A percentile compares a stretch with the other conserved stretches of the same genome.
Conservation (phyloP, 2,797 vertebrate species). For the Sebastes jordani region DNA sequence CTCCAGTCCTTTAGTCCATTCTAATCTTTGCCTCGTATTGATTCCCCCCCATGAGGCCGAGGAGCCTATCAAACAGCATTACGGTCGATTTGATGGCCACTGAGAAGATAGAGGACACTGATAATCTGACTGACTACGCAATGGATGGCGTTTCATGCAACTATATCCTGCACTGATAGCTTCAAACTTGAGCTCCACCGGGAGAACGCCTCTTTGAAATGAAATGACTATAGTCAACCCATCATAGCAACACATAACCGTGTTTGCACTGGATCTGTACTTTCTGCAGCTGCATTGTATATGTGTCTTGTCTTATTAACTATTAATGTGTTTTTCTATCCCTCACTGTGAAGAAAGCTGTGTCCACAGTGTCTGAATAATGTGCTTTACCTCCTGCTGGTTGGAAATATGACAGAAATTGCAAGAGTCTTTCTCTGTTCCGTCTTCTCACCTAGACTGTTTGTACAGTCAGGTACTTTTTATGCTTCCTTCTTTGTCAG, state of each 20-base stretch:
- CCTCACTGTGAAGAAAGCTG: slow-evolving; percentile 53
- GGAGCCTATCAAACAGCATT: slow-evolving; percentile 70
- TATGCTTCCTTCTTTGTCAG: not conserved
- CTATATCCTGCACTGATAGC: slow-evolving; percentile 24
- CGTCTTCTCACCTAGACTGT: not conserved
- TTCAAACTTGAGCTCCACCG: not conserved
- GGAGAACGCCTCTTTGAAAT: not conserved
- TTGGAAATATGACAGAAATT: slow-evolving; percentile 44
- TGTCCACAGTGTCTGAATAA: slow-evolving; percentile 46
- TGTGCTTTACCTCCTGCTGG: slow-evolving; percentile 43
- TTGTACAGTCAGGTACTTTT: slow-evolving; percentile 3
- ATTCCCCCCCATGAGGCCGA: slow-evolving; percentile 63
- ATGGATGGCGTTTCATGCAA: slow-evolving; percentile 35
- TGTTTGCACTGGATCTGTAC: slow-evolving; percentile 12
- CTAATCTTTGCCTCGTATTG: slow-evolving; percentile 73
- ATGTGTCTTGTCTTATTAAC: slow-evolving; percentile 50
- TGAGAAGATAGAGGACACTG: slow-evolving; percentile 67
- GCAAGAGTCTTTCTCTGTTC: slow-evolving; percentile 11
- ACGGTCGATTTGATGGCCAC: slow-evolving; percentile 69
- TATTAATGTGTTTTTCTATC: slow-evolving; percentile 65
- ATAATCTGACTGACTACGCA: slow-evolving; percentile 47
- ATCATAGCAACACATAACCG: not conserved
- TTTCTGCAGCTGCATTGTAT: slow-evolving; percentile 30
- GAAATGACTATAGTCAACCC: not conserved
- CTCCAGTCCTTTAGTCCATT: slow-evolving; percentile 52